These are phyloP conservation scores for Esox masquinongy DNA, from an alignment of 2,797 vertebrate species.

Conservation along the genomic window DNA sequence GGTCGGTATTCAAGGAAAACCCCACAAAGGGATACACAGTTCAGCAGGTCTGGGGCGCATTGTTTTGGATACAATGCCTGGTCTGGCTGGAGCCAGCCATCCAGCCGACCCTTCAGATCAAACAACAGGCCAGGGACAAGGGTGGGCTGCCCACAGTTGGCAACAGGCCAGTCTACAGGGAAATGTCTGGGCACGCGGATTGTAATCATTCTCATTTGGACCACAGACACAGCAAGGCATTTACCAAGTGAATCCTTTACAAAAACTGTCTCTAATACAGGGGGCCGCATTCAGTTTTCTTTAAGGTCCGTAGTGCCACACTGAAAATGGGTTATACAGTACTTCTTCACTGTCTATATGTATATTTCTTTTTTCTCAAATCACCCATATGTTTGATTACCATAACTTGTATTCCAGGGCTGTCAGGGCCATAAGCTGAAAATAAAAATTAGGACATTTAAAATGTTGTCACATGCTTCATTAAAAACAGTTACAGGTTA, in stretches of 20 bases:
- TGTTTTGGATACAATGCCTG: slow-evolving; percentile 85
- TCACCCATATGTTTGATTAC: no score
- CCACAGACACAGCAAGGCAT: slow-evolving; percentile 10
- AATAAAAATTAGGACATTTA: no score
- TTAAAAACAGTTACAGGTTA: no score
- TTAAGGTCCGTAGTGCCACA: background rate
- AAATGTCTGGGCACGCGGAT: slow-evolving; percentile 62
- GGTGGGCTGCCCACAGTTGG: slow-evolving; percentile 75
- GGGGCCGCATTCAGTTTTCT: background rate
- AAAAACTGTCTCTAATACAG: background rate
- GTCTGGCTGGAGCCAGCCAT: slow-evolving; percentile 81
- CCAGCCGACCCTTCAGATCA: slow-evolving; percentile 78
- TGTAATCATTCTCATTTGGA: slow-evolving; percentile 53
- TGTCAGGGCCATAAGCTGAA: no score
- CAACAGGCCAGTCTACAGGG: slow-evolving; percentile 59
- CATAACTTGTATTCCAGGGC: no score
- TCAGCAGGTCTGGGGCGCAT: slow-evolving; percentile 80
- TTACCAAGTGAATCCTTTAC: slow-evolving; percentile 1
- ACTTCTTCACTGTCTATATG: no score
- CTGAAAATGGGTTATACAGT: no score
- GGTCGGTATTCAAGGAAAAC: slow-evolving; percentile 73
- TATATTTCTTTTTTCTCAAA: no score
- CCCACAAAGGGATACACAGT: slow-evolving; percentile 78
- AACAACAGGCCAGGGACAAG: slow-evolving; percentile 52
- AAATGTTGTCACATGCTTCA: no score